phyloP scores from a whole-genome alignment of 2,888 invertebrate species.

The Diaphora mendica region DNA sequence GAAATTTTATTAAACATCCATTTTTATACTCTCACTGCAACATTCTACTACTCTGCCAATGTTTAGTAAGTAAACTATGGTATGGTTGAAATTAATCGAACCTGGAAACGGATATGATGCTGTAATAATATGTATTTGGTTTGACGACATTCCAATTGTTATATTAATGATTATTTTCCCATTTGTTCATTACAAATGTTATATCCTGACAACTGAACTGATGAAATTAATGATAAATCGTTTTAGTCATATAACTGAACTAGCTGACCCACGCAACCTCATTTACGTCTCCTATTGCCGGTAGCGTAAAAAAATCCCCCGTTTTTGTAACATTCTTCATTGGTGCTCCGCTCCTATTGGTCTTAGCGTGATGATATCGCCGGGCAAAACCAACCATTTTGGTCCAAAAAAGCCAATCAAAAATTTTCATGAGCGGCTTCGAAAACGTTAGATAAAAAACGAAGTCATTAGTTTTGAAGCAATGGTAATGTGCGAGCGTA shows the following conservation, averaged over 20 bases:
- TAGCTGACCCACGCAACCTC: no score
- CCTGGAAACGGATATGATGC: conserved; percentile 19
- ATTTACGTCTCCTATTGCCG: no score
- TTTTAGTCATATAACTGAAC: neutral
- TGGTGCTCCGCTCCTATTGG: no score
- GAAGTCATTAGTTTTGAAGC: no score
- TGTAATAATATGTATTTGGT: conserved; percentile 15
- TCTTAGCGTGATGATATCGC: no score
- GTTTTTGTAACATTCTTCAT: no score
- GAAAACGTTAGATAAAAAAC: no score
- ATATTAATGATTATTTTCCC: conserved; percentile 1
- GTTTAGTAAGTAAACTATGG: conserved; percentile 40
- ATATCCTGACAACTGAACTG: neutral
- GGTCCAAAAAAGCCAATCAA: no score
- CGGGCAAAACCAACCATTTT: no score
- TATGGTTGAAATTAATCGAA: conserved; percentile 29
- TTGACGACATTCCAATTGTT: conserved; percentile 8
- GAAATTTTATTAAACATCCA: neutral
- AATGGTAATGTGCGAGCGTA: no score
- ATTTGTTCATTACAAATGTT: neutral
- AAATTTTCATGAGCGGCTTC: no score
- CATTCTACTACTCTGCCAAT: conserved; percentile 26
- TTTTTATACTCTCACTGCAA: neutral
- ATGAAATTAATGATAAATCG: neutral
- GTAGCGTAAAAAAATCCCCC: no score